Evolutionary conservation across 2,113 vertebrate genomes (phyloP).

Genomic region (Etia nguti): DNA sequence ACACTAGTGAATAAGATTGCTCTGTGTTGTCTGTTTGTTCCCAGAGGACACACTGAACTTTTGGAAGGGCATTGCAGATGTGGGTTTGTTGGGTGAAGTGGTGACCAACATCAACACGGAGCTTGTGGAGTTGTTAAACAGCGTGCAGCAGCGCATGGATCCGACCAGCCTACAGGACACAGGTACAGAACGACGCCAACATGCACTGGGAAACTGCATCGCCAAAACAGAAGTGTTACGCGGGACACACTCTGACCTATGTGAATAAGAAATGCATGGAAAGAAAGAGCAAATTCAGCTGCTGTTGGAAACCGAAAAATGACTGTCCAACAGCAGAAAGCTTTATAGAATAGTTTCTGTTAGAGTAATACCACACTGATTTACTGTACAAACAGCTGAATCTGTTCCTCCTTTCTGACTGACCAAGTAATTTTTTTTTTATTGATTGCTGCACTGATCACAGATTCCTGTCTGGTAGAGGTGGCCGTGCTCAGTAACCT

Average conservation of each 20-base stretch:
- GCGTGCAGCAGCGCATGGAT: slow-evolving; percentile 82
- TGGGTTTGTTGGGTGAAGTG: slow-evolving; percentile 94
- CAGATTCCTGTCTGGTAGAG: slow-evolving; percentile 78
- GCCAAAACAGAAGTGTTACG: background rate
- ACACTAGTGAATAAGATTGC: background rate
- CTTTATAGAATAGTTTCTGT: background rate
- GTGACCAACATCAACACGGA: slow-evolving; percentile 94
- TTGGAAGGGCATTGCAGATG: slow-evolving; percentile 97
- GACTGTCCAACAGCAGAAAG: background rate
- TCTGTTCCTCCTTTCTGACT: slow-evolving; percentile 33
- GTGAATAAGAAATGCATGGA: background rate
- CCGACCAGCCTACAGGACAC: slow-evolving; percentile 83
- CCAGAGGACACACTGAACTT: slow-evolving; percentile 94
- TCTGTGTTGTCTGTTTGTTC: background rate
- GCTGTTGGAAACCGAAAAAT: background rate
- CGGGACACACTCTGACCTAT: background rate
- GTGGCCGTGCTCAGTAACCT: slow-evolving; percentile 93
- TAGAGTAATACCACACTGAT: background rate
- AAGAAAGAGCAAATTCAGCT: slow-evolving; percentile 39
- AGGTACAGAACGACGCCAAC: slow-evolving; percentile 63
- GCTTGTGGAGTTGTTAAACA: slow-evolving; percentile 86
- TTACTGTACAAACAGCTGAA: background rate
- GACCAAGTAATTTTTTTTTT: slow-evolving; percentile 20
- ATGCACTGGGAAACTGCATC: background rate
- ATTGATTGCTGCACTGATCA: slow-evolving; percentile 56